A percentile compares a stretch with the other conserved stretches of the same genome.
Conservation (phyloP, 92 coral and sea anemone species). For the Parazoanthus darwini region DNA sequence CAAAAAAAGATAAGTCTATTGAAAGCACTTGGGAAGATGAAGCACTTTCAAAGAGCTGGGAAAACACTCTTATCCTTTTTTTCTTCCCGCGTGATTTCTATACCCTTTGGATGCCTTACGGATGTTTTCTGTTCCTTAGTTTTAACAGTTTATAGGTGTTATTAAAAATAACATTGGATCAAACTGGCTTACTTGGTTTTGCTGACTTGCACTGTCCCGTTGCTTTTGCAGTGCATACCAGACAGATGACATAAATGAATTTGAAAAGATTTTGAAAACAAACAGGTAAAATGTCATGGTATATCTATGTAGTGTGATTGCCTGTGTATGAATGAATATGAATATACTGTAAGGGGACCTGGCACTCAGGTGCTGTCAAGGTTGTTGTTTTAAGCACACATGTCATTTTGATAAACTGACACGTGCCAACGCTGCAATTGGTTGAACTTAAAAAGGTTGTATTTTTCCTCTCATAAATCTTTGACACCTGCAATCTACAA, state of each 20-base stretch:
- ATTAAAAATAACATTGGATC: too few species aligned
- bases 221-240: constrained; percentile 80
- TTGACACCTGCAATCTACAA: background rate
- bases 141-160: background rate
- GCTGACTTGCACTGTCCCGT: background rate
- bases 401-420: background rate
- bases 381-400: background rate
- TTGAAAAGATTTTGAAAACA: constrained; percentile 95
- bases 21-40: too few species aligned
- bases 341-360: background rate
- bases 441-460: background rate
- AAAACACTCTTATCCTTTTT: too few species aligned
- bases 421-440: background rate
- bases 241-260: constrained; percentile 97
- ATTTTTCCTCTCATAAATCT: background rate
- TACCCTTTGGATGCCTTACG: too few species aligned
- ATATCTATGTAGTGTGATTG: background rate
- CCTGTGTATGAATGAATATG: background rate
- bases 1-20: too few species aligned
- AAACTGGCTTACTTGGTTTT: background rate
- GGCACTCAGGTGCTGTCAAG: background rate
- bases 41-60: too few species aligned
- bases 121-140: too few species aligned
- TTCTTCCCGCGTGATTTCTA: too few species aligned
- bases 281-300: constrained; percentile 63